Evolutionary conservation across 2,797 vertebrate species (phyloP).

Genomic region (Epinephelus coioides): DNA sequence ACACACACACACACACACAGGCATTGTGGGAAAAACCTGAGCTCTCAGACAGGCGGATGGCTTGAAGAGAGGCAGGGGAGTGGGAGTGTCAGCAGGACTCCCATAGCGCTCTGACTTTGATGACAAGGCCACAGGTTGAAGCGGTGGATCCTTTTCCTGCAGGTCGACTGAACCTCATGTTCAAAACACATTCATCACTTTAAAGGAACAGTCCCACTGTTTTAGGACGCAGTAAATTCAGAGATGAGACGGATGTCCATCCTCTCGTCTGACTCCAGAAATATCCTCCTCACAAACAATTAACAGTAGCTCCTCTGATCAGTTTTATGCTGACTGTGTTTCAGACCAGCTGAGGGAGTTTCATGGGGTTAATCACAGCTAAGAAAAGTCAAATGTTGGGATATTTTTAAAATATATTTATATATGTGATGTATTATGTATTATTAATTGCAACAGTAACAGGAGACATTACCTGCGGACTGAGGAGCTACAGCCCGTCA

Average conservation of each 20-base stretch:
- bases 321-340: no score
- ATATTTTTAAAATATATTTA: no score
- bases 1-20: constrained; percentile 5
- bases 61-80: constrained; percentile 1
- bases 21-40: constrained; percentile 59
- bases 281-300: no score
- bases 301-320: no score
- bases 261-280: not conserved
- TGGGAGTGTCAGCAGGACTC: constrained; percentile 11
- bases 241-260: not conserved
- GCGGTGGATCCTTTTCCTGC: constrained; percentile 16
- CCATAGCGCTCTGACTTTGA: constrained; percentile 34
- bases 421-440: no score
- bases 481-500: no score
- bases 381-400: no score
- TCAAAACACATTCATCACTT: constrained; percentile 20
- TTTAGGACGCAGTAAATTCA: not conserved
- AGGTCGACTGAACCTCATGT: not conserved
- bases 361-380: no score
- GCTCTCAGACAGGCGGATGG: constrained; percentile 7
- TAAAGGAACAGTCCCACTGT: constrained; percentile 26
- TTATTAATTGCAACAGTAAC: no score
- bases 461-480: no score
- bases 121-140: constrained; percentile 22
- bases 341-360: no score